Percentiles rank a stretch among this genome's conserved stretches.
Conservation (phyloP, 2,888 invertebrate genomes). For the Acleris laterana region DNA sequence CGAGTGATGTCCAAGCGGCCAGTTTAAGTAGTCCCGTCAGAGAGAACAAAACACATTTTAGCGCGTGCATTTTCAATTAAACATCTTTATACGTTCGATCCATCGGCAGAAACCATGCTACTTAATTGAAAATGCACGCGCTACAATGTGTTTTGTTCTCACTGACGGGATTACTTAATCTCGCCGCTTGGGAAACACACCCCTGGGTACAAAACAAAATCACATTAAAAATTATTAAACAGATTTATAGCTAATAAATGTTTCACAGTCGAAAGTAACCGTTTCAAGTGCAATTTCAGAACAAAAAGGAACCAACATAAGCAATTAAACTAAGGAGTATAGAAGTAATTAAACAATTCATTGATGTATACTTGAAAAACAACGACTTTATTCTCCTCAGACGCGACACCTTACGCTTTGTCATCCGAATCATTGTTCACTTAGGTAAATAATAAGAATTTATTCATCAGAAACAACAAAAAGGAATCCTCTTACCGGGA, state of each 20-base stretch:
- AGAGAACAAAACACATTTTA: no score
- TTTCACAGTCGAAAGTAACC: neutral
- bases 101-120: no score
- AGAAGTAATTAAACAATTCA: constrained; percentile 22
- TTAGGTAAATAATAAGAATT: constrained; percentile 60
- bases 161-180: no score
- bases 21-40: no score
- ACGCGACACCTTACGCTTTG: constrained; percentile 40
- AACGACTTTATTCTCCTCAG: constrained; percentile 28
- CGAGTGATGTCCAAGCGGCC: no score
- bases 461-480: constrained; percentile 70
- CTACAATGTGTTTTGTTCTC: no score
- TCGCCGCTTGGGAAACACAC: no score
- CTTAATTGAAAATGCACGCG: no score
- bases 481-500: constrained; percentile 64
- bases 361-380: constrained; percentile 23
- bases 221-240: neutral
- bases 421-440: constrained; percentile 54
- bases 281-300: constrained; percentile 8
- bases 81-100: no score
- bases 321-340: constrained; percentile 13
- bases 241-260: neutral
- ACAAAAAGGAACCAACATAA: neutral
- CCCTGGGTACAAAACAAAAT: neutral
- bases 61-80: no score